Base-by-base conservation (phyloP, 2,797 vertebrate genomes). In the Avahi laniger region DNA sequence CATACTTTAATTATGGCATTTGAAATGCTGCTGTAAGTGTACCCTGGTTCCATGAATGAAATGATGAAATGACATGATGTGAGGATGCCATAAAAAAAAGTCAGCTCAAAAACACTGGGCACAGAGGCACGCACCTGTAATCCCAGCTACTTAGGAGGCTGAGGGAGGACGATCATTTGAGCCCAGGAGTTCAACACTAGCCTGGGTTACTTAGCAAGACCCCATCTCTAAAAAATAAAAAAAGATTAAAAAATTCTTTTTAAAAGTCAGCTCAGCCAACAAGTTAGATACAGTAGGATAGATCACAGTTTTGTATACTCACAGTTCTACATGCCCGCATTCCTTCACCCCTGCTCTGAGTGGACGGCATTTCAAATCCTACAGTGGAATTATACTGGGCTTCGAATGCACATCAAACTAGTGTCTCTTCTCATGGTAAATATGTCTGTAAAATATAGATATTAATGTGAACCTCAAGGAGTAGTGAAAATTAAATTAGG, bases 401-500 rank as follows among this genome's bases (percentile, higher is more conserved):
- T 96, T 85, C 72, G 38, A 91, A 43, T 73, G 13, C 35, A 59
- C 2, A n/a, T 78, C 38, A 67, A 2, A 13, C 81, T 75, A 8
- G 8, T 75, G 93, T 67, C 33, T 78, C 54, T 95, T 69, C 72
- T 96, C 46, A 28, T 41, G 52, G 35, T 91, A 88, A 96, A 41
- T 46, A 7, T 79, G 22, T 84, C 78, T 93, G 24, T 91, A 65
- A 85, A 79, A 35, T 72, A 24, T 9, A 92, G 33, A 63, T 89
- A 54, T 13, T 69, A 75, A 43, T 43, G 18, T 76, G 73, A 94
- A 35, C 12, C 43, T 82, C 73, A 86, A 86, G 33, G 26, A 5
- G 17, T 81, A 59, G n/a, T 92, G 50, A 96, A 93, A 95, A 86
- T 82, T 73, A 83, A 92, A 52, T 75, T 79, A 86, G 18, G 41